Percentiles rank a stretch among this genome's conserved stretches.
phyloP scores from a whole-genome alignment of 2,888 invertebrate species.

The Alcis repandata region DNA sequence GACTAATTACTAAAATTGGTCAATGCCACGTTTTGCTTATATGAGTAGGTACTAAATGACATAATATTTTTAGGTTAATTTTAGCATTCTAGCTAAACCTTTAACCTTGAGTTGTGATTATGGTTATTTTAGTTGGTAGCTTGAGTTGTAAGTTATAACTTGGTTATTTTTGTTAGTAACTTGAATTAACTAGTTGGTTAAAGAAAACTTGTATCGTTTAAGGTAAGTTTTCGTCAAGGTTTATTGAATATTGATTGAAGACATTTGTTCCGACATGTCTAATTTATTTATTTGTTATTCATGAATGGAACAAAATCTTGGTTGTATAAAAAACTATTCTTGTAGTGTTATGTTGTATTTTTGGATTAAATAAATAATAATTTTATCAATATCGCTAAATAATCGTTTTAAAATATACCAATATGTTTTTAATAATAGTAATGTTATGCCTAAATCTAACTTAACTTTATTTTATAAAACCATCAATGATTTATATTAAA shows the following conservation, averaged over 20 bases:
- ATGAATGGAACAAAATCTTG: background rate
- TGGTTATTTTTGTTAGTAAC: background rate
- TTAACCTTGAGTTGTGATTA: conserved; percentile 27
- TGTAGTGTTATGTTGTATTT: too few species aligned
- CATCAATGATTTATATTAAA: too few species aligned
- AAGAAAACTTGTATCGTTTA: conserved; percentile 4
- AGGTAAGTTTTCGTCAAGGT: conserved; percentile 20
- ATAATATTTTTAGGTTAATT: conserved; percentile 25
- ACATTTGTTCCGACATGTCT: background rate
- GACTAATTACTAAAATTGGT: conserved; percentile 58
- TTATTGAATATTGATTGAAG: conserved; percentile 8
- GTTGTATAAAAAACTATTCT: background rate
- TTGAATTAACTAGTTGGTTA: background rate
- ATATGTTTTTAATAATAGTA: too few species aligned
- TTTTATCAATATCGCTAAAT: too few species aligned
- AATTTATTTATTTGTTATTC: conserved; percentile 1
- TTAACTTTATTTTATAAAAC: too few species aligned
- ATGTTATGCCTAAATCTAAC: too few species aligned
- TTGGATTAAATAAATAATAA: too few species aligned
- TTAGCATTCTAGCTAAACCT: conserved; percentile 15
- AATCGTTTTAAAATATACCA: too few species aligned
- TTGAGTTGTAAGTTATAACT: background rate
- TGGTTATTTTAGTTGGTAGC: conserved; percentile 4
- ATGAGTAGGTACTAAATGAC: conserved; percentile 21
- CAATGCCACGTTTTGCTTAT: conserved; percentile 59